Evolutionary conservation across 2,888 invertebrate genomes (phyloP).

Genomic region (Cephus runcator): DNA sequence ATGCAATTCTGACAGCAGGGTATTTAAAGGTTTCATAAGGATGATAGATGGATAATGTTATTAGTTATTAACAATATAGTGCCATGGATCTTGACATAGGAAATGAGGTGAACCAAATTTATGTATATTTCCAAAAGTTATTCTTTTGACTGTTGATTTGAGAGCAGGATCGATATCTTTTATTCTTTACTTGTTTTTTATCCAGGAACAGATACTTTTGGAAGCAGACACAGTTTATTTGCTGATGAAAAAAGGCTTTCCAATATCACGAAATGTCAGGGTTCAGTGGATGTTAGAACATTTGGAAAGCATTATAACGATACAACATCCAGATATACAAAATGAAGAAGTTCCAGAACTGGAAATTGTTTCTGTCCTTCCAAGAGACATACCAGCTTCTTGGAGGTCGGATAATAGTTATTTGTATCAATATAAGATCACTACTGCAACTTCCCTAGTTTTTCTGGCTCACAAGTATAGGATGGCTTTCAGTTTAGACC

Average conservation of each 20-base stretch:
- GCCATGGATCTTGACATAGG: slow-evolving; percentile 20
- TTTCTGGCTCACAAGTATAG: slow-evolving; percentile 78
- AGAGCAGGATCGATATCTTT: not conserved
- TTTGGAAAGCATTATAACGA: slow-evolving; percentile 70
- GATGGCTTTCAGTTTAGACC: slow-evolving; percentile 80
- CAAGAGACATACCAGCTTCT: slow-evolving; percentile 66
- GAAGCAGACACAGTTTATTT: slow-evolving; percentile 75
- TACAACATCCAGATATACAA: slow-evolving; percentile 58
- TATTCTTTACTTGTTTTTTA: not conserved
- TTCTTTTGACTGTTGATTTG: not conserved
- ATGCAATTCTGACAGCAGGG: not conserved
- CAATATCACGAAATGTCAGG: slow-evolving; percentile 78
- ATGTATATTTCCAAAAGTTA: not conserved
- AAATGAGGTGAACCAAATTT: slow-evolving; percentile 29
- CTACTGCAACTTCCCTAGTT: slow-evolving; percentile 71
- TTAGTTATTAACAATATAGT: slow-evolving; percentile 21
- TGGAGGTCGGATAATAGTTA: slow-evolving; percentile 67
- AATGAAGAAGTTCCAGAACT: slow-evolving; percentile 69
- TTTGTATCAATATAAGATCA: slow-evolving; percentile 68
- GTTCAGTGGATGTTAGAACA: slow-evolving; percentile 81
- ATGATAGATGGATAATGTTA: slow-evolving; percentile 16
- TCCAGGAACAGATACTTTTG: slow-evolving; percentile 48
- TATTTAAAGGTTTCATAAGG: not conserved
- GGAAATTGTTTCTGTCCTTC: slow-evolving; percentile 74
- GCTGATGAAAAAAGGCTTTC: slow-evolving; percentile 76